Conservation (phyloP, 2,113 vertebrate species). For the Paralichthys olivaceus region DNA sequence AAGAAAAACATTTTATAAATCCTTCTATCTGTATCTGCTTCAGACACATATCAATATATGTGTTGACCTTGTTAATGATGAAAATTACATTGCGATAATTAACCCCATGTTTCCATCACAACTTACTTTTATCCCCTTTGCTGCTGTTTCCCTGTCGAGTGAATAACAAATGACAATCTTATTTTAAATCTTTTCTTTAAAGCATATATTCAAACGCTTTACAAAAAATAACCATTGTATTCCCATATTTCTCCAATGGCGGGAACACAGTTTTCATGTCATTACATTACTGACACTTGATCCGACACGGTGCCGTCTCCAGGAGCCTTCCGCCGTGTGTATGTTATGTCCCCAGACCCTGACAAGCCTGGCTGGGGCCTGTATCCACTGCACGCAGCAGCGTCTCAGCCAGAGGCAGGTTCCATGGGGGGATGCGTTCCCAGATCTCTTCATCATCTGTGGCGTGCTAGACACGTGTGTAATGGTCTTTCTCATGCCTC, state of each 20-base stretch:
- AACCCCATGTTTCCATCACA: too few species aligned
- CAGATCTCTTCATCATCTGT: constrained; percentile 77
- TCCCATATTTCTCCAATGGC: background rate
- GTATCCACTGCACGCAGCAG: constrained; percentile 30
- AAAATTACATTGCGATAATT: too few species aligned
- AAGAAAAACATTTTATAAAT: too few species aligned
- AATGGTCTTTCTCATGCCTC: constrained; percentile 71
- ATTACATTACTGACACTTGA: constrained; percentile 35
- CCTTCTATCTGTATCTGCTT: too few species aligned
- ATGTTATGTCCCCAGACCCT: constrained; percentile 44
- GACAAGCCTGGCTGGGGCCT: constrained; percentile 30
- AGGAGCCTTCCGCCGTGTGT: background rate
- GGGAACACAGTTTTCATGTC: constrained; percentile 1
- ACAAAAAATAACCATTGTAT: background rate
- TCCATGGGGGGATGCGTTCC: constrained; percentile 62
- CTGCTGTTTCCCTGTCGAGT: too few species aligned
- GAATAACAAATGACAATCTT: too few species aligned
- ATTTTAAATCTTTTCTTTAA: too few species aligned
- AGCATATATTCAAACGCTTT: background rate
- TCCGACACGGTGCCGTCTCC: constrained; percentile 6
- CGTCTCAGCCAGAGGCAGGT: constrained; percentile 63
- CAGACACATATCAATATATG: too few species aligned
- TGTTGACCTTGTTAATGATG: too few species aligned
- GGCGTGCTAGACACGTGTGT: constrained; percentile 66
- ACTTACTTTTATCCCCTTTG: too few species aligned